phyloP scores from a whole-genome alignment of 2,888 invertebrate genomes.

The Lathronympha strigana region DNA sequence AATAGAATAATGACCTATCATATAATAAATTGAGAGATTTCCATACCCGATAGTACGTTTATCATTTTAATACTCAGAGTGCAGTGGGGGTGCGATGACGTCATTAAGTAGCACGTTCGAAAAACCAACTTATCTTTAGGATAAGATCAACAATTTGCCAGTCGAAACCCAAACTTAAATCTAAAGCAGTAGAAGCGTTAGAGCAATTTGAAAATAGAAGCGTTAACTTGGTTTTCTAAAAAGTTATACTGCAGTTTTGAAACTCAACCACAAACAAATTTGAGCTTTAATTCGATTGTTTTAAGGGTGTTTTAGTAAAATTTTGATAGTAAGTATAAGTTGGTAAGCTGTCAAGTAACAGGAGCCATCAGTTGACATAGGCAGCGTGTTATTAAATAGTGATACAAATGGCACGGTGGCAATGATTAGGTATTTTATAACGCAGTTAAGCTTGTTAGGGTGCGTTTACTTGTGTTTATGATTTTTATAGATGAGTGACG shows the following conservation, averaged over 20 bases:
- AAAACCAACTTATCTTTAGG: conserved; percentile 39
- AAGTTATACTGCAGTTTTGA: neutral
- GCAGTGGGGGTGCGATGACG: conserved; percentile 73
- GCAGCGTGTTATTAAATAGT: conserved; percentile 77
- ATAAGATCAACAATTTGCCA: neutral
- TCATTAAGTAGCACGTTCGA: conserved; percentile 66
- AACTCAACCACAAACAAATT: neutral
- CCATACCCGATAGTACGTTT: conserved; percentile 80
- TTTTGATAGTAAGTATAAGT: conserved; percentile 36
- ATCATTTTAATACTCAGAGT: conserved; percentile 82
- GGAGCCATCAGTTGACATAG: conserved; percentile 61
- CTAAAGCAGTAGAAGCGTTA: conserved; percentile 7
- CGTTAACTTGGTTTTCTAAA: conserved; percentile 36
- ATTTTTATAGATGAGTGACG: conserved; percentile 29
- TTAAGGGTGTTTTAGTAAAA: neutral
- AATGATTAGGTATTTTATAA: conserved; percentile 70
- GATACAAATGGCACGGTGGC: conserved; percentile 69
- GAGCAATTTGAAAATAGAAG: neutral
- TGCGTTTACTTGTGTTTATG: conserved; percentile 22
- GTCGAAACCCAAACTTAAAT: conserved; percentile 45
- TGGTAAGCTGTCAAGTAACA: conserved; percentile 51
- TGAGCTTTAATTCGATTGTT: neutral
- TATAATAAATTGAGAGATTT: conserved; percentile 84
- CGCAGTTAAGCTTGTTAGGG: conserved; percentile 41
- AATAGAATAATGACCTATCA: conserved; percentile 82